Conservation (phyloP, 2,888 invertebrate genomes). For the Harpalus rufipes region DNA sequence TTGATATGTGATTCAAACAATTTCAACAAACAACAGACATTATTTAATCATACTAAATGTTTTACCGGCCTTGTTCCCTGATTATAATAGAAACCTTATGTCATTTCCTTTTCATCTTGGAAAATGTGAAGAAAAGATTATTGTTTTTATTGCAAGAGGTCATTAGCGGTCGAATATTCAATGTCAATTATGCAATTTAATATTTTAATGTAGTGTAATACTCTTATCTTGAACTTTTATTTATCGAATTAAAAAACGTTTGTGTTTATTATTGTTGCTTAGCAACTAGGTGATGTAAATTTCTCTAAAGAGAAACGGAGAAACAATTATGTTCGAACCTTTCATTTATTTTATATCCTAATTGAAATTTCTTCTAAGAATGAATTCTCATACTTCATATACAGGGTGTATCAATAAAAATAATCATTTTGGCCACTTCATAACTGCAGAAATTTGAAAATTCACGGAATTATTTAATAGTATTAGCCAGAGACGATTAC, state of each 20-base stretch:
- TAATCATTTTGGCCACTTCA: no score
- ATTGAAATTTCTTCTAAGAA: no score
- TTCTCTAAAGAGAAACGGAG: background rate
- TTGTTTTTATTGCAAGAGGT: background rate
- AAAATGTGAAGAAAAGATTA: background rate
- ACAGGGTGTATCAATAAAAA: no score
- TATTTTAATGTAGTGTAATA: background rate
- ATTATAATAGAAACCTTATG: background rate
- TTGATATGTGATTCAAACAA: background rate
- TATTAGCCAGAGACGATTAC: no score
- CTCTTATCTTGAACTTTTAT: background rate
- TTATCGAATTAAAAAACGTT: background rate
- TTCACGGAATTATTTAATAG: no score
- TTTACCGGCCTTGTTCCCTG: background rate
- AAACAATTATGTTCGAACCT: background rate
- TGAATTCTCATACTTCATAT: no score
- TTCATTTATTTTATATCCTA: background rate
- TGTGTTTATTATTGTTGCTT: background rate
- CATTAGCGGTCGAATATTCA: background rate
- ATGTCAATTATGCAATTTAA: conserved; percentile 3
- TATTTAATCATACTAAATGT: background rate
- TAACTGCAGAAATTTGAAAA: no score
- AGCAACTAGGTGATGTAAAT: background rate
- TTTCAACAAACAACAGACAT: background rate
- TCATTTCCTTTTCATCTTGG: background rate